Percentiles rank a stretch among this genome's conserved stretches.
Evolutionary conservation across 2,113 vertebrate genomes (phyloP).

Genomic region (Nycticorax nycticorax): DNA sequence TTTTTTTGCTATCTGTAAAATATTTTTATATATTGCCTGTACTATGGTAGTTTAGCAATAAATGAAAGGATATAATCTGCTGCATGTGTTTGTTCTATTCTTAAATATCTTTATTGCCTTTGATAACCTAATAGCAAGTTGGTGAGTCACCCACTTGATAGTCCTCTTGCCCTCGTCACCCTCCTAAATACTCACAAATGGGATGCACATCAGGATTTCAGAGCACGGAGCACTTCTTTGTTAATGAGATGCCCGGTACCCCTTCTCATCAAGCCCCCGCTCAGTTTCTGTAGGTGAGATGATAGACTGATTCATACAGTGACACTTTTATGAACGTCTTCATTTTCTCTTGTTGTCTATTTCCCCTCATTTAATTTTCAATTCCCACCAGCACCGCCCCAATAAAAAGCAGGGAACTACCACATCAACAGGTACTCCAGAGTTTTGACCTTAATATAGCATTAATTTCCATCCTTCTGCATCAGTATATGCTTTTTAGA

Average conservation of each 20-base stretch:
- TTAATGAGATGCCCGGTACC: background rate
- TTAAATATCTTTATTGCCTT: background rate
- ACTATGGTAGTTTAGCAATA: conserved; percentile 82
- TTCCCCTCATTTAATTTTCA: background rate
- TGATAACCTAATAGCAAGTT: background rate
- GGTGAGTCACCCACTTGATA: background rate
- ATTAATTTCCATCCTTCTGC: background rate
- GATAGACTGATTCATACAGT: background rate
- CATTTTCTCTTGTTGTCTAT: background rate
- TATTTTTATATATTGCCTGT: conserved; percentile 84
- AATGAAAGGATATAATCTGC: conserved; percentile 69
- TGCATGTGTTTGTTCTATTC: background rate
- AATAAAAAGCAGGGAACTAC: background rate
- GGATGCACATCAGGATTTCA: background rate
- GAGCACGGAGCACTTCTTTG: rapidly evolving
- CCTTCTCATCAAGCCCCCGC: background rate
- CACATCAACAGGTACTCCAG: background rate
- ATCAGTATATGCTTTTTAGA: background rate
- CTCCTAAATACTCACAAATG: background rate
- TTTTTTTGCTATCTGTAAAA: conserved; percentile 81
- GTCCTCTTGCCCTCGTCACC: background rate
- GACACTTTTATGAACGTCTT: background rate
- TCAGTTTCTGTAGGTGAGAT: background rate
- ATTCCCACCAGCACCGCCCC: background rate
- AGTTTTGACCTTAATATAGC: background rate